Percentiles rank a stretch among this genome's conserved stretches.
phyloP scores from a whole-genome alignment of 2,113 vertebrate species.

The Paramormyrops kingsleyae region DNA sequence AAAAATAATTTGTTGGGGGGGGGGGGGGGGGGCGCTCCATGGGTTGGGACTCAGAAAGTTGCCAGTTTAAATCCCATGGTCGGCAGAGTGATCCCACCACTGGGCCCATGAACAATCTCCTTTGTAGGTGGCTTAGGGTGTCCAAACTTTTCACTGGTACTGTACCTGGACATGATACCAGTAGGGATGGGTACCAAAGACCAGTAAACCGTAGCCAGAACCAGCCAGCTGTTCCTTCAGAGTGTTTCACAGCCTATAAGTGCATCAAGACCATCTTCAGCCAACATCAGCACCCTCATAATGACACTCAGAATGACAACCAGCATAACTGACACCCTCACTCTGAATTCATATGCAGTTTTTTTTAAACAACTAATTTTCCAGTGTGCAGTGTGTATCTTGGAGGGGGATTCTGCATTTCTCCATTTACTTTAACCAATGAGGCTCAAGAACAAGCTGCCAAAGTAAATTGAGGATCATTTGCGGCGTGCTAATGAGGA shows the following conservation, averaged over 20 bases:
- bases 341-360: background rate
- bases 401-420: background rate
- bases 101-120: background rate
- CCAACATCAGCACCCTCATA: background rate
- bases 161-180: background rate
- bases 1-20: too few species aligned
- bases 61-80: background rate
- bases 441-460: background rate
- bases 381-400: background rate
- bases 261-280: background rate
- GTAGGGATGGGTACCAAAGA: background rate
- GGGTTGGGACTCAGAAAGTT: too few species aligned
- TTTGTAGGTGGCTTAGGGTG: too few species aligned
- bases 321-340: slow-evolving; percentile 1
- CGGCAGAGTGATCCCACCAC: background rate
- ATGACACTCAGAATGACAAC: background rate
- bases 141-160: background rate
- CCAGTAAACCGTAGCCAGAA: background rate
- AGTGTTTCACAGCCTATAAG: background rate
- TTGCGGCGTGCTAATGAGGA: background rate
- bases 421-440: background rate
- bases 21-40: too few species aligned
- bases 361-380: background rate
- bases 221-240: background rate
- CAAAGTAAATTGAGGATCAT: background rate